Conservation (phyloP, 2,113 vertebrate species). For the Lota lota region DNA sequence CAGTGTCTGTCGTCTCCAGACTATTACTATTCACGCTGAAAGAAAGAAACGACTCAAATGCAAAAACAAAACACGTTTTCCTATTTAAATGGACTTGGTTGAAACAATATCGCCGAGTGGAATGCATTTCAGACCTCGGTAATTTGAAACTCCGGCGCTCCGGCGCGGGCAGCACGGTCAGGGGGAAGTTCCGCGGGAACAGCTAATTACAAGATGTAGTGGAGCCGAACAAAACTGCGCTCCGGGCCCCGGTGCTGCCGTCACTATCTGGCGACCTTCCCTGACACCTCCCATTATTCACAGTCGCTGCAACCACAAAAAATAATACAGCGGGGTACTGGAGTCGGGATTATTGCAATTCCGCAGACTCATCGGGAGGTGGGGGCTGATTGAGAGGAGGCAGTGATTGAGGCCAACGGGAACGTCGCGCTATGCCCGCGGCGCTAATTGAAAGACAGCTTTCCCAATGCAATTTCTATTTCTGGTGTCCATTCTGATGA, state of each 20-base stretch:
- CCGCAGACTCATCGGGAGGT: background rate
- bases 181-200: conserved; percentile 52
- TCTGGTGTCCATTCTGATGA: background rate
- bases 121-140: conserved; percentile 58
- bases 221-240: conserved; percentile 76
- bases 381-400: conserved; percentile 21
- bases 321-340: conserved; percentile 30
- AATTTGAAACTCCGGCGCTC: conserved; percentile 51
- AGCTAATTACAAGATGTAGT: conserved; percentile 78
- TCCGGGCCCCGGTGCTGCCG: conserved; percentile 64
- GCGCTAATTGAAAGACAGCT: conserved; percentile 38
- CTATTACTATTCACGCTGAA: too few species aligned
- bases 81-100: conserved; percentile 34
- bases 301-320: conserved; percentile 59
- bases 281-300: conserved; percentile 75
- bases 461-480: too few species aligned
- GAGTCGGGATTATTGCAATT: background rate
- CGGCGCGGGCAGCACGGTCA: conserved; percentile 49
- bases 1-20: too few species aligned
- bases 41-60: conserved; percentile 2
- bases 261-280: conserved; percentile 67
- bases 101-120: conserved; percentile 39
- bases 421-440: conserved; percentile 28
- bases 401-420: conserved; percentile 21
- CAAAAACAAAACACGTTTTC: conserved; percentile 34